A percentile compares a stretch with the other conserved stretches of the same genome.
phyloP scores from a whole-genome alignment of 30 jellyfish, hydroid and myxozoan species.

The Sanderia malayensis region DNA sequence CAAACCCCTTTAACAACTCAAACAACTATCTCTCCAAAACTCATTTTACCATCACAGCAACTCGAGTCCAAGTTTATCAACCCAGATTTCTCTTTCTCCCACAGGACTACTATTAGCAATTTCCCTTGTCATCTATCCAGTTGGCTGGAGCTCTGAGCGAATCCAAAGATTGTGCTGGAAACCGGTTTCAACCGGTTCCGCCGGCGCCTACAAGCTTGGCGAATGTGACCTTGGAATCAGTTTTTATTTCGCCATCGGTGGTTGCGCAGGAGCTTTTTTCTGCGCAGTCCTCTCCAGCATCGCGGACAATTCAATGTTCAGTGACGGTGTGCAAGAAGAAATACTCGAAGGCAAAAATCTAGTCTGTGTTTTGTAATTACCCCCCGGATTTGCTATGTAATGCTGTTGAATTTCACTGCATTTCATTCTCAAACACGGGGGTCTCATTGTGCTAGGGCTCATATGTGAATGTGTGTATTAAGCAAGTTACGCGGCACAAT shows the following conservation, averaged over 20 bases:
- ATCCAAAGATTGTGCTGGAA: conserved; percentile 62
- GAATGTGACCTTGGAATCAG: conserved; percentile 74
- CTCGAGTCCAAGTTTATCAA: too few species aligned
- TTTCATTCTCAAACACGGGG: too few species aligned
- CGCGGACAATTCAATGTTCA: conserved; percentile 86
- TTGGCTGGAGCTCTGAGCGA: conserved; percentile 84
- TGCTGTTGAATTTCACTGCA: too few species aligned
- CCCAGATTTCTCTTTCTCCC: too few species aligned
- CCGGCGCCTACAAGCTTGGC: conserved; percentile 73
- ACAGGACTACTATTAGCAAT: conserved; percentile 66
- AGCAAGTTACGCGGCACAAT: too few species aligned
- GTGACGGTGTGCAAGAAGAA: conserved; percentile 89
- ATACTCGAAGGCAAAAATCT: conserved; percentile 87
- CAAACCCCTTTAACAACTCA: too few species aligned
- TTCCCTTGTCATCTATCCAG: conserved; percentile 67
- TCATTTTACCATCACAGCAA: too few species aligned
- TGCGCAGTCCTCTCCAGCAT: conserved; percentile 80
- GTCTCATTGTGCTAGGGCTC: too few species aligned
- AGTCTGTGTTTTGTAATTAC: conserved; percentile 75
- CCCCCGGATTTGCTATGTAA: too few species aligned
- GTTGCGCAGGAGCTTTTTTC: conserved; percentile 76
- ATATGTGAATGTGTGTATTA: too few species aligned
- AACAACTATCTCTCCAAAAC: too few species aligned
- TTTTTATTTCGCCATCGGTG: conserved; percentile 76
- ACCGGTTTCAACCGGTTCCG: conserved; percentile 28